Conservation (phyloP, 2,888 invertebrate genomes). For the Lasioglossum morio region DNA sequence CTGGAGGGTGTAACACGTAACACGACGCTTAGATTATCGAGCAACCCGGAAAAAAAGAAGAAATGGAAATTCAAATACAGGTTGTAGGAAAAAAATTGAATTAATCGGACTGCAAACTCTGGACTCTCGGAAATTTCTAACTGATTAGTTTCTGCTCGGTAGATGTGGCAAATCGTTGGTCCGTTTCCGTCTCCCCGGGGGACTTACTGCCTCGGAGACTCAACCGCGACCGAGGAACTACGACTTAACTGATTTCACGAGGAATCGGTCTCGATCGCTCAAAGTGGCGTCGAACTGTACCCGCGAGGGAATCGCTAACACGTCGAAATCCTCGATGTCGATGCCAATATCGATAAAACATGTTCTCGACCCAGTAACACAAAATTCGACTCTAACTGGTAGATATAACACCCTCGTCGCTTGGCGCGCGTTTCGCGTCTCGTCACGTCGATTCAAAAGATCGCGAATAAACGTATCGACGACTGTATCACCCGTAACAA, state of each 20-base stretch:
- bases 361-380: background rate
- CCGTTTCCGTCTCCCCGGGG: conserved; percentile 20
- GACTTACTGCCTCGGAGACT: background rate
- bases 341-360: background rate
- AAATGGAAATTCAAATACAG: background rate
- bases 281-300: background rate
- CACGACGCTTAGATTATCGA: background rate
- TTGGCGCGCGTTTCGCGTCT: background rate
- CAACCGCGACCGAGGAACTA: background rate
- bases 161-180: conserved; percentile 32
- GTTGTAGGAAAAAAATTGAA: conserved; percentile 3
- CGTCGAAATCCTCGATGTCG: background rate
- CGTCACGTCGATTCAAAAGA: background rate
- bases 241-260: conserved; percentile 27
- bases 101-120: background rate
- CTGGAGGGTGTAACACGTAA: background rate
- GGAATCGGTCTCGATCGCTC: conserved; percentile 13
- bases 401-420: background rate
- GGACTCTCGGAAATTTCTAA: conserved; percentile 22
- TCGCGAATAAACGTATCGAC: conserved; percentile 30
- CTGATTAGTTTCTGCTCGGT: conserved; percentile 6
- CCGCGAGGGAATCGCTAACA: conserved; percentile 18
- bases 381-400: background rate
- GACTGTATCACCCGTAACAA: conserved; percentile 4
- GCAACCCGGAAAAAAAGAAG: background rate